Base-by-base conservation (phyloP, 2,797 vertebrate genomes). In the Sebastes diaconus region DNA sequence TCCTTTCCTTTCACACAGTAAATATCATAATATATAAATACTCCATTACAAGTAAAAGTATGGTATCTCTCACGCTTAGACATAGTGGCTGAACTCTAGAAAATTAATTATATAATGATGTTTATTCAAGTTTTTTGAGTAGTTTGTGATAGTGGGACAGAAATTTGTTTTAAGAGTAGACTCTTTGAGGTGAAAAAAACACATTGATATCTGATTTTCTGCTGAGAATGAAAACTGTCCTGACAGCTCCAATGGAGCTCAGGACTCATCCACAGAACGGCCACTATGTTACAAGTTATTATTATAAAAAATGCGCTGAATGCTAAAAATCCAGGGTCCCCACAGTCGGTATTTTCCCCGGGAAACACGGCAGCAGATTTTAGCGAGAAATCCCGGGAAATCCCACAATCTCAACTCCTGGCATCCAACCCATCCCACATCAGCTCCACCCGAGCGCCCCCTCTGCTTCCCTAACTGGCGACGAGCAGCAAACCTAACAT, bases 371-470 rank as follows among this genome's bases (percentile, higher is more conserved):
- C 1, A 24, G 2, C 5, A 22, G 1, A 61, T 71, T 68, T 75
- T 30, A 50, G 18, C 20, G 10, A 55, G 24, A 80, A 83, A 50
- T 80, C 25, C 29, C 6, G 20, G 63, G 59, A 89, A 86, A 84
- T 72, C 66, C 72, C 36, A 60, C 24, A 8, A 73, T 34, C 68
- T 80, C 68, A 76, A 8, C 71, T 77, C 75, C 22, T 67, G 64
- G 72, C 72, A 69, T 73, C 73, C 16, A 77, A 73, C 57, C 16
- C 55, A 32, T 79, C 71, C 83, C 73, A 80, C 67, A 80, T 58
- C 42, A 64, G 46, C 81, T 86, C 77, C 83, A 88, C 80, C 85
- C 83, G 52, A 77, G 57, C 50, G 60, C 42, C 39, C 61, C 34
- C 42, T 27, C 42, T 27, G 68, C 81, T 72, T 81, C 61, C 57